Percentiles rank a stretch among this genome's conserved stretches.
Evolutionary conservation across 64 coral and sea anemone species (phyloP).

Genomic region (Exaiptasia diaphana): DNA sequence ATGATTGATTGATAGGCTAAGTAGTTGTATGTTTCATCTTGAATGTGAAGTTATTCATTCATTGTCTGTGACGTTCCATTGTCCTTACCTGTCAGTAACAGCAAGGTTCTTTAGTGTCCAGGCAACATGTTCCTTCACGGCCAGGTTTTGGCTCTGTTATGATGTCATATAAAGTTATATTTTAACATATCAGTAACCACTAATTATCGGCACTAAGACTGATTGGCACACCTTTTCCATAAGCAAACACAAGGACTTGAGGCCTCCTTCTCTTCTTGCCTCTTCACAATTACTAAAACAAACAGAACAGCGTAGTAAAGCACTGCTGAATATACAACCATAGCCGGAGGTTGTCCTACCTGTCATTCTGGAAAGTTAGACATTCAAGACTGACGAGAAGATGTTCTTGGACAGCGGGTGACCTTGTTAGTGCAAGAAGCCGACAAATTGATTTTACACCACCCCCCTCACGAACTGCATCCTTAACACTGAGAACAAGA

Average conservation of each 20-base stretch:
- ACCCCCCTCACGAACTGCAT: conserved; percentile 74
- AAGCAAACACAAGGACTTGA: conserved; percentile 81
- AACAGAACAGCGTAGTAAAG: neutral
- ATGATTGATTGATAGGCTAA: too few relatives aligned
- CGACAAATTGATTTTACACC: conserved; percentile 72
- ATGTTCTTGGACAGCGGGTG: conserved; percentile 64
- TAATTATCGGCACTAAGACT: too few relatives aligned
- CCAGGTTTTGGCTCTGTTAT: conserved; percentile 30
- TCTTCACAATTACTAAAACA: conserved; percentile 78
- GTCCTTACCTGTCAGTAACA: conserved; percentile 69
- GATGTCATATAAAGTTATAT: too few relatives aligned
- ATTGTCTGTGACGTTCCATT: neutral
- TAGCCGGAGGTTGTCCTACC: conserved; percentile 5
- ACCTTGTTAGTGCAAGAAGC: conserved; percentile 63
- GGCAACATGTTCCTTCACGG: conserved; percentile 61
- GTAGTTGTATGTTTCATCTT: too few relatives aligned
- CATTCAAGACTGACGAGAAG: conserved; percentile 59
- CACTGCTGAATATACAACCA: neutral
- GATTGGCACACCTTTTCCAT: conserved; percentile 59
- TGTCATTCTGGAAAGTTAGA: conserved; percentile 64
- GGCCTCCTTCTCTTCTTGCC: conserved; percentile 72
- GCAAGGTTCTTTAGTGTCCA: conserved; percentile 86
- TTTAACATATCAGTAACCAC: too few relatives aligned
- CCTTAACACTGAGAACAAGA: conserved; percentile 42
- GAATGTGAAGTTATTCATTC: too few relatives aligned